Evolutionary conservation across 2,113 vertebrate genomes (phyloP).

Genomic region (Eurystomus gularis): DNA sequence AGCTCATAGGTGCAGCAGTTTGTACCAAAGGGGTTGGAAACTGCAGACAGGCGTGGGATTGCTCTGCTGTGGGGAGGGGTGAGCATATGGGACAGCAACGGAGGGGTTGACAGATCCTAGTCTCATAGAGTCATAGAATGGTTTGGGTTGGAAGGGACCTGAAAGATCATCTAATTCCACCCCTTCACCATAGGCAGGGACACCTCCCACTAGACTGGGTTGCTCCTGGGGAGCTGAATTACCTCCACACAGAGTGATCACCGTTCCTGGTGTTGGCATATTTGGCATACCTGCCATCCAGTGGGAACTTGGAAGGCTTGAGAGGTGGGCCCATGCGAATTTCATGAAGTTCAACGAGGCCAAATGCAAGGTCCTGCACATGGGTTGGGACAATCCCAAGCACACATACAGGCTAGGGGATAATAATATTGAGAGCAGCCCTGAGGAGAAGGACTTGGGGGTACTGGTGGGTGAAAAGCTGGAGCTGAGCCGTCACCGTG

Average conservation of each 20-base stretch:
- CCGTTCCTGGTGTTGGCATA: not conserved
- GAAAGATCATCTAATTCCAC: too few species aligned
- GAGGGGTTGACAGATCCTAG: not conserved
- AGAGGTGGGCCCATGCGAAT: too few species aligned
- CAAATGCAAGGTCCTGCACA: too few species aligned
- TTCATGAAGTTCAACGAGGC: too few species aligned
- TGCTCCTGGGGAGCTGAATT: not conserved
- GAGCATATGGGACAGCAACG: not conserved
- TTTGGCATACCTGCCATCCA: not conserved
- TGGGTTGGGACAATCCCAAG: too few species aligned
- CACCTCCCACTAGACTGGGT: not conserved
- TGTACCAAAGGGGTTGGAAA: not conserved
- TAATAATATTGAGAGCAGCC: too few species aligned
- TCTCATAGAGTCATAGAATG: not conserved
- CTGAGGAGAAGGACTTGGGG: too few species aligned
- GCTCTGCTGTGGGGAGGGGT: not conserved
- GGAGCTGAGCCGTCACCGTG: too few species aligned
- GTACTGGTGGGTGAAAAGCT: too few species aligned
- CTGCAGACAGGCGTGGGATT: not conserved
- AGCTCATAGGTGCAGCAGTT: not conserved
- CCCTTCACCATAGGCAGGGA: too few species aligned
- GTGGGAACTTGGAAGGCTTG: too few species aligned
- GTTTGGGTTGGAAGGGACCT: not conserved
- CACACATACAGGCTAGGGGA: too few species aligned
- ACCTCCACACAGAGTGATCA: not conserved